Percentiles rank a stretch among this genome's conserved stretches.
These are phyloP conservation scores for Enteromius thamalakanensis DNA, from an alignment of 2,797 vertebrate species.

Conservation along the genomic window DNA sequence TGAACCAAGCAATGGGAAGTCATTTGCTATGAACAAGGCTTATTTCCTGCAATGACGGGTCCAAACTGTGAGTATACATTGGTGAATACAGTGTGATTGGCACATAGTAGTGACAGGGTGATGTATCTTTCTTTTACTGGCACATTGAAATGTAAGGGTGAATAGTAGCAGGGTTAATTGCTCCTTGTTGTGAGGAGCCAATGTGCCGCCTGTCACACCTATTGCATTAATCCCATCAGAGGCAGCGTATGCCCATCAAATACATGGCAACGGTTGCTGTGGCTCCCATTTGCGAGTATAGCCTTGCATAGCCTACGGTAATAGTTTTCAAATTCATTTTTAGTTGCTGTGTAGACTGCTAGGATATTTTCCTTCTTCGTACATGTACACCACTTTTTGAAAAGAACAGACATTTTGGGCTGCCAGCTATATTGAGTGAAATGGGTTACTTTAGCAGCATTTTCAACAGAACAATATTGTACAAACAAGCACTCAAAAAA, in stretches of 20 bases:
- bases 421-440: conserved; percentile 6
- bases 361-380: not conserved
- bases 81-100: conserved; percentile 46
- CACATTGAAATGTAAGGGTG: conserved; percentile 51
- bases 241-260: conserved; percentile 39
- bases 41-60: conserved; percentile 42
- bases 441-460: not conserved
- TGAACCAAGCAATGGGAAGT: conserved; percentile 35
- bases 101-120: conserved; percentile 32
- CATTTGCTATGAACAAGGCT: conserved; percentile 37
- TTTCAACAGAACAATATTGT: not conserved
- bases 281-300: conserved; percentile 20
- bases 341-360: conserved; percentile 1
- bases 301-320: conserved; percentile 1
- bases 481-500: not conserved
- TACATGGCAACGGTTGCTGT: conserved; percentile 57
- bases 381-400: not conserved
- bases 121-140: conserved; percentile 42
- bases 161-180: conserved; percentile 63
- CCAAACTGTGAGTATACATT: conserved; percentile 13
- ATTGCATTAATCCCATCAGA: conserved; percentile 60
- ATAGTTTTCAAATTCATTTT: conserved; percentile 3
- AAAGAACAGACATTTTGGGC: not conserved
- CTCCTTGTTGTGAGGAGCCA: conserved; percentile 44
- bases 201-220: conserved; percentile 50